Evolutionary conservation across 2,888 invertebrate species (phyloP).

Genomic region (Neuroscelio doddi): DNA sequence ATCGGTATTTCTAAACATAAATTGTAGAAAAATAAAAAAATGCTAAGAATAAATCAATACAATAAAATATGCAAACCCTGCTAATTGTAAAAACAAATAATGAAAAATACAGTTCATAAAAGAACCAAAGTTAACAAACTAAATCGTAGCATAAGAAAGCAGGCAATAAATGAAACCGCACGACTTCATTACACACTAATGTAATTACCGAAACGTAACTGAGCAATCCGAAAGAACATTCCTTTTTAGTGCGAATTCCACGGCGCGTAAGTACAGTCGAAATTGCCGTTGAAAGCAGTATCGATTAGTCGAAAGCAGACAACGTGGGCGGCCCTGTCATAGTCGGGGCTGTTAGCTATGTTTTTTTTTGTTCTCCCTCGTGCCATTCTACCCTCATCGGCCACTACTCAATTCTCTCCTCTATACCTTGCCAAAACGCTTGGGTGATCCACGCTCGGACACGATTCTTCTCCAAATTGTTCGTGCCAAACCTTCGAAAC

Average conservation of each 20-base stretch:
- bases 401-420: slow-evolving; percentile 41
- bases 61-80: no score
- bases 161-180: no score
- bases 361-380: slow-evolving; percentile 1
- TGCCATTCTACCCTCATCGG: slow-evolving; percentile 38
- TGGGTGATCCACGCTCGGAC: slow-evolving; percentile 12
- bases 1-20: no score
- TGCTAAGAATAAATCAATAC: no score
- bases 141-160: no score
- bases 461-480: no score
- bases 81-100: no score
- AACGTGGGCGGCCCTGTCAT: slow-evolving; percentile 1
- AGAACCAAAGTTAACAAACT: no score
- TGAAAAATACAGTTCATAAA: no score
- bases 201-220: neutral
- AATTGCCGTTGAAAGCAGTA: neutral
- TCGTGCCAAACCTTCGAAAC: slow-evolving; percentile 45
- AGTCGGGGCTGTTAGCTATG: neutral
- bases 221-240: neutral
- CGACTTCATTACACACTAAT: no score
- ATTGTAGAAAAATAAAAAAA: no score
- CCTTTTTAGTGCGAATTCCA: neutral
- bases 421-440: slow-evolving; percentile 51
- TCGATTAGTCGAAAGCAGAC: neutral
- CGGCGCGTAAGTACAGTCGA: neutral